Evolutionary conservation across 1,140 invertebrate species (phyloP), one percentile per base, ranked within the genome.

Genomic region (Cotesia typhae): DNA sequence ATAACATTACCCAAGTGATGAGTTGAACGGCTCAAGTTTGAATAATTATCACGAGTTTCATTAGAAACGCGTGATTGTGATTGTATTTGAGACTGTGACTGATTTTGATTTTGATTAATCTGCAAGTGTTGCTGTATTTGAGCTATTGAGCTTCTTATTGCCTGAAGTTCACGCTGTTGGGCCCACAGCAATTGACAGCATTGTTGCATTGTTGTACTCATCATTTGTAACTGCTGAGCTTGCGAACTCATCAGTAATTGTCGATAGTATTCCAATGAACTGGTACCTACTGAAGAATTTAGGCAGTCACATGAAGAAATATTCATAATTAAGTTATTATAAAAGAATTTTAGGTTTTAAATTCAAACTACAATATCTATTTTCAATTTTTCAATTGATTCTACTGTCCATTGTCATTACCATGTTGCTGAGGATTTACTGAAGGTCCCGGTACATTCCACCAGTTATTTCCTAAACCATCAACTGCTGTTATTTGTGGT

Each of bases 101-200:
- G 65, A 68, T 52, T 37, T 51, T 82, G 81, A 4, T 72, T 70
- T 66, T 82, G 80, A 61, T 17, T 28, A 14, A 28, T 28, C 28
- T 78, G 77, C n/a, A 83, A 35, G 65, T 85, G 82, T 20, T 70
- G 41, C 65, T 84, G 83, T 7, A 87, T 47, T n/a, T 84, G 81
- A 12, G 63, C 75, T 72, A 89, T 82, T 36, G 84, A 83, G 35
- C 82, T 71, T 57, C 84, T 84, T 78, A 90, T 82, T 14, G 85
- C 78, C 67, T 89, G 87, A 37, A 91, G 84, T 81, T 91, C 90
- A 1, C 89, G 80, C 75, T 91, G 90, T 66, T 91, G 90, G 61
- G 89, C 79, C 88, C 90, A 90, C 35, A 91, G 77, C 4, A 90
- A 80, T 77, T 91, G 89, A 80, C 89, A 91, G 75, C 90, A 91